phyloP scores from a whole-genome alignment of 2,113 vertebrate genomes.

The Trinectes maculatus region DNA sequence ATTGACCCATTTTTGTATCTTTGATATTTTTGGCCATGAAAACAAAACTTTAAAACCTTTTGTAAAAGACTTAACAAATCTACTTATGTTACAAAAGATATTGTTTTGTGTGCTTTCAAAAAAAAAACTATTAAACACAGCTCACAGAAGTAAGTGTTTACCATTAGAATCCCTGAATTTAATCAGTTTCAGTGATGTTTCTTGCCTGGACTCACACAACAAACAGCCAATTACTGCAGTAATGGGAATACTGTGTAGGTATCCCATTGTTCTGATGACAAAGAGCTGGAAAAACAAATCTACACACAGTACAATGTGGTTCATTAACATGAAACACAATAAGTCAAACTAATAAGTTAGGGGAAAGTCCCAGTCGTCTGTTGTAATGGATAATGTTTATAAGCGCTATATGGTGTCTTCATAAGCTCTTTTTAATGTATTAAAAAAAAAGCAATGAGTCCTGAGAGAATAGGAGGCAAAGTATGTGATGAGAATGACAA shows the following conservation, averaged over 20 bases:
- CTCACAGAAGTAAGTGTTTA: neutral
- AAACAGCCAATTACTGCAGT: neutral
- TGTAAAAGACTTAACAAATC: too few relatives aligned
- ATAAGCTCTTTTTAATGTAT: constrained; percentile 21
- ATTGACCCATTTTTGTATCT: too few relatives aligned
- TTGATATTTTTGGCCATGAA: too few relatives aligned
- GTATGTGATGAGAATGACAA: constrained; percentile 1
- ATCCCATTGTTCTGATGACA: neutral
- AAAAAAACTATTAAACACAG: neutral
- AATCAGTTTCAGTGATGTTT: neutral
- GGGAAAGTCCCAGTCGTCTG: neutral
- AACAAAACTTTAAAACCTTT: too few relatives aligned
- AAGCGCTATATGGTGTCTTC: neutral
- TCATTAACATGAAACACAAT: neutral
- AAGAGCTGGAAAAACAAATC: neutral
- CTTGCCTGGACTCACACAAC: neutral
- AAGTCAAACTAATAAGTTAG: neutral
- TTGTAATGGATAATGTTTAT: constrained; percentile 27
- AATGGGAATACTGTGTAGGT: neutral
- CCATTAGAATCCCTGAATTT: neutral
- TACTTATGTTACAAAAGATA: too few relatives aligned
- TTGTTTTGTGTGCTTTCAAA: too few relatives aligned
- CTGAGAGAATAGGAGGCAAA: neutral
- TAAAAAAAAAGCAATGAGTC: constrained; percentile 15
- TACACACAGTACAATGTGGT: neutral